Evolutionary conservation across 2,797 vertebrate species (phyloP), one percentile per base, ranked within the genome.

Genomic region (Propithecus perrieri): DNA sequence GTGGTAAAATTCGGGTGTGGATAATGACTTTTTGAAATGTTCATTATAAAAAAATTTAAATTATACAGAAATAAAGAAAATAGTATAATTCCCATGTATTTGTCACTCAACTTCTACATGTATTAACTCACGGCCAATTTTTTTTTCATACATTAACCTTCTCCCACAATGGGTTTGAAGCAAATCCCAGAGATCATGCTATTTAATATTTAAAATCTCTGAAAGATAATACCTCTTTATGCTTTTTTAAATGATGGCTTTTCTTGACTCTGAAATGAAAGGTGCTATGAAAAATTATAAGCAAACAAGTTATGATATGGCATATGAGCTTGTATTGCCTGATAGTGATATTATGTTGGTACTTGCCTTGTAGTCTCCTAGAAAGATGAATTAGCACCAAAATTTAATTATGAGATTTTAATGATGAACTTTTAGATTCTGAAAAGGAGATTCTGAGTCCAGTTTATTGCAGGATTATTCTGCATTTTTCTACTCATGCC

Each of bases 221-320:
- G 57, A 86, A 91, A 95, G 30, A 48, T 46, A 81, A 57, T 92
- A 33, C 33, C 35, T 35, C 33, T 53, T 46, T 86, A 35, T 91
- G 41, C 75, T 33, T 86, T 96, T 89, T 89, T 33, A 78, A 71
- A 57, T 93, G 20, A 41, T 94, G 15, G 8, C 48, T 81, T 86
- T 91, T 91, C 35, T 89, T 91, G 53, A 81, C 48, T 94, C 33
- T 89, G 57, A 91, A 95, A 59, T 89, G 41, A 79, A 93, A 93
- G 8, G 15, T 90, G 2, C n/a, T 57, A 67, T 93, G 35, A 61
- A 85, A 81, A 96, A 78, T 65, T 67, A 63, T 38, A 41, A 85
- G 55, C 41, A 90, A 43, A 55, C 26, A 75, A 53, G 10, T 74
- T 92, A 38, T 30, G 10, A 30, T 72, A 20, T 89, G 18, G 4